phyloP scores from a whole-genome alignment of 2,888 invertebrate species.

The Caenorhabditis imperialis region DNA sequence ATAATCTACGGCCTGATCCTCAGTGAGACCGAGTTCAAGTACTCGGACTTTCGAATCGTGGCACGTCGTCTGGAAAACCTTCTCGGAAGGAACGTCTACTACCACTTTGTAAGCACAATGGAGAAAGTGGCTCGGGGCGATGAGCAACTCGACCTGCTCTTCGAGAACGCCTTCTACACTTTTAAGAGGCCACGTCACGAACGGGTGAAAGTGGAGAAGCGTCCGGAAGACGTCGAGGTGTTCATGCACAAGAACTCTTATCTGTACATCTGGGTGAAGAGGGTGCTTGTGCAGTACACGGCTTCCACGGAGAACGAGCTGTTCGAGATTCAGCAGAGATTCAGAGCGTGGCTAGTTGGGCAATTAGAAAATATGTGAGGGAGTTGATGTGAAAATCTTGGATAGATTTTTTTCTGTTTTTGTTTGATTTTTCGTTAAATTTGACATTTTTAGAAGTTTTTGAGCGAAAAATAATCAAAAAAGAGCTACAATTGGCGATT shows the following conservation, averaged over 20 bases:
- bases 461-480: no score
- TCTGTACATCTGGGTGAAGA: constrained; percentile 41
- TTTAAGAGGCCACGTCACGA: constrained; percentile 10
- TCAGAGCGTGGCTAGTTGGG: constrained; percentile 12
- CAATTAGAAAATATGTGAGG: no score
- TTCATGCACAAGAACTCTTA: constrained; percentile 23
- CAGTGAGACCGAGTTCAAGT: constrained; percentile 26
- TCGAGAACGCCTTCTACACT: constrained; percentile 30
- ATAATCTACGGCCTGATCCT: constrained; percentile 24
- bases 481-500: no score
- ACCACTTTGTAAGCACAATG: constrained; percentile 34
- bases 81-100: constrained; percentile 30
- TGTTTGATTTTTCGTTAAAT: no score
- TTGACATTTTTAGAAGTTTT: no score
- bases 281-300: constrained; percentile 25
- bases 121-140: constrained; percentile 26
- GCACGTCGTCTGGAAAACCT: constrained; percentile 32
- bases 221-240: neutral
- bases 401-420: constrained; percentile 5
- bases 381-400: neutral
- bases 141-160: constrained; percentile 18
- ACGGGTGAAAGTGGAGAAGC: neutral
- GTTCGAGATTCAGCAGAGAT: neutral
- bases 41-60: constrained; percentile 32
- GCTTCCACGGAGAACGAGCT: constrained; percentile 7